Evolutionary conservation across 2,113 vertebrate species (phyloP), one percentile per base, ranked within the genome.

Genomic region (Cinclus cinclus): DNA sequence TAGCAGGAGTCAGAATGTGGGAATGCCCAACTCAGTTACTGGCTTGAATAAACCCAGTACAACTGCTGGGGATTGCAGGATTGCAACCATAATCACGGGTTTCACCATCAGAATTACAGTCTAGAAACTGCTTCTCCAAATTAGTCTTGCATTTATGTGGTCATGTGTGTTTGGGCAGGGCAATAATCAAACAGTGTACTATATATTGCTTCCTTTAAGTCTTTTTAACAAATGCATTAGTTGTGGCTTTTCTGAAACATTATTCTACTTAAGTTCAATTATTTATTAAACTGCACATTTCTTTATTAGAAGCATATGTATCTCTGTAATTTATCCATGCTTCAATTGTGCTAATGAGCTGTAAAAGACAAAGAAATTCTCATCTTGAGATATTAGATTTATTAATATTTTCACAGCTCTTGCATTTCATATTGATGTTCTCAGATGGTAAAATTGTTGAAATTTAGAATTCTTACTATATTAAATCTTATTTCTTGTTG

Each of bases 131-230:
- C 33, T 89, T 87, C 68, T 93, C 92, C 90, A 96, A 93, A 97
- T 95, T 94, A 86, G 85, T 63, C 71, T 86, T 70, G 44, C 24
- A 74, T 95, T 97, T 75, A 74, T 96, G 89, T 73, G 90, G 94
- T 84, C 5, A 2, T 90, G 87, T 92, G 91, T 94, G 89, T 77
- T 96, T 94, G 96, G 90, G 90, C 90, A 78, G 6, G 3, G 20
- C 62, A 82, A 39, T 27, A 46, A 44, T 25, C 31, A 71, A 79
- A 49, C 31, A 60, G 31, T 49, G 8, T 69, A 86, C 7, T 73
- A 37, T 52, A 79, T 56, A 92, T 12, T 74, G 6, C 17, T 89
- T 20, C 70, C 69, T 95, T 77, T 87, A 92, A 90, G 28, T 81
- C 58, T 83, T 95, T 90, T 87, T 75, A 85, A 78, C 55, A 94